phyloP scores from a whole-genome alignment of 2,113 vertebrate species.

The Eclectus roratus region DNA sequence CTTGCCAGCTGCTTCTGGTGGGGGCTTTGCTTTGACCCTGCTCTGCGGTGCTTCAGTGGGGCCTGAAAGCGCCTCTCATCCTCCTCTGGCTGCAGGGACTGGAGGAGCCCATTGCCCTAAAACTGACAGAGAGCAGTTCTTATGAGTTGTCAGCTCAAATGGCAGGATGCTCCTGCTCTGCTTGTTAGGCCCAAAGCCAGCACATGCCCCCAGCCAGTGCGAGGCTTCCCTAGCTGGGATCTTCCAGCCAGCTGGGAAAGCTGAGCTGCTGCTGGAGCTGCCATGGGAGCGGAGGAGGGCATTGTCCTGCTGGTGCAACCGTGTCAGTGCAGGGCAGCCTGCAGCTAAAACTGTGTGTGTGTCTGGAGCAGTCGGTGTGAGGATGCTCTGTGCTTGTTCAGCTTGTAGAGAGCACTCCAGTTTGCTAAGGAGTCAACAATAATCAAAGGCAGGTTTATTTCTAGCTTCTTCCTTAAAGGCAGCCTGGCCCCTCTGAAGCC shows the following conservation, averaged over 20 bases:
- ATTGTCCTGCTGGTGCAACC: not conserved
- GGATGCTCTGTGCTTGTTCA: not conserved
- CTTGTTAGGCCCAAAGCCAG: not conserved
- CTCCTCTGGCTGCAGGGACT: not conserved
- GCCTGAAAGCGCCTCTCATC: not conserved
- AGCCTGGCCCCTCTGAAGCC: not conserved
- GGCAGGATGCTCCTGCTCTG: not conserved
- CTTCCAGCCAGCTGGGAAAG: not conserved
- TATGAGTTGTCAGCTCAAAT: not conserved
- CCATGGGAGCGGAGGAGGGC: not conserved
- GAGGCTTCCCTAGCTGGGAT: not conserved
- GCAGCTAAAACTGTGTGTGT: not conserved
- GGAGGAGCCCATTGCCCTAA: not conserved
- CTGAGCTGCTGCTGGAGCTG: not conserved
- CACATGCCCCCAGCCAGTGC: not conserved
- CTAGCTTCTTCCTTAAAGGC: not conserved
- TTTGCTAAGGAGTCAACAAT: not conserved
- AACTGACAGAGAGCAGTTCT: not conserved
- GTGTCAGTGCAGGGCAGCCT: not conserved
- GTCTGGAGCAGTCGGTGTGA: not conserved
- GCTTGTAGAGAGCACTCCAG: rapidly evolving
- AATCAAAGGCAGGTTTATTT: not conserved
- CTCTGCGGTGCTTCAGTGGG: not conserved
- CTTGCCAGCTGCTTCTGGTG: conserved; percentile 6
- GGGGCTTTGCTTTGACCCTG: not conserved